Evolutionary conservation across 2,797 vertebrate species (phyloP).

Genomic region (Sarcophilus harrisii): DNA sequence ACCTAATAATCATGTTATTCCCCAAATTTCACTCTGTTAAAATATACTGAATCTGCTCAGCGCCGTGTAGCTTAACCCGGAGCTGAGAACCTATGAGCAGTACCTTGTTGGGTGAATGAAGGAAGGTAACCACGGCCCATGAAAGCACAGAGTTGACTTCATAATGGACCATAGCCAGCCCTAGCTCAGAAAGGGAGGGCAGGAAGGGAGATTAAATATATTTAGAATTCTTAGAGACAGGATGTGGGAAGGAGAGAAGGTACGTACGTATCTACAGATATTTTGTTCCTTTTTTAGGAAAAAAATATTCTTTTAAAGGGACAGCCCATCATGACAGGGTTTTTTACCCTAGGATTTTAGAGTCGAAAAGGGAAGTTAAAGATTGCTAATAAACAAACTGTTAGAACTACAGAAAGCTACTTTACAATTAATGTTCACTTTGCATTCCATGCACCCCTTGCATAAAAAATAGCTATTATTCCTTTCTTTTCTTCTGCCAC

Average conservation of each 20-base stretch:
- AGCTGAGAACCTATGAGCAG: not conserved
- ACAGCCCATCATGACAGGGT: not conserved
- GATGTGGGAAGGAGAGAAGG: not conserved
- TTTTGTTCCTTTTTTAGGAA: not conserved
- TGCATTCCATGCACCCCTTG: not conserved
- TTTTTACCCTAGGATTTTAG: not conserved
- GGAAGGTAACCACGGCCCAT: accelerated
- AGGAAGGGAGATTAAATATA: not conserved
- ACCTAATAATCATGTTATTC: conserved; percentile 33
- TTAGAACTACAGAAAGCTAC: not conserved
- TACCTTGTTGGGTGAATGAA: not conserved
- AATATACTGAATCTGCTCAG: conserved; percentile 10
- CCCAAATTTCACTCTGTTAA: not conserved
- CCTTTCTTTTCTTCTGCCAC: not conserved
- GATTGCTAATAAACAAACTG: not conserved
- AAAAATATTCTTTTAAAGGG: not conserved
- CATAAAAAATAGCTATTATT: not conserved
- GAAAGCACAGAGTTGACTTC: not conserved
- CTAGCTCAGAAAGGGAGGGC: not conserved
- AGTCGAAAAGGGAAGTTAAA: not conserved
- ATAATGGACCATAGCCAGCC: not conserved
- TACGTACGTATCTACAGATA: not conserved
- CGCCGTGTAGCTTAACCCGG: not conserved
- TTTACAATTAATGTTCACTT: not conserved
- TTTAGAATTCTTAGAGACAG: not conserved